Conservation (phyloP, 2,888 invertebrate genomes). For the Helleia helle region DNA sequence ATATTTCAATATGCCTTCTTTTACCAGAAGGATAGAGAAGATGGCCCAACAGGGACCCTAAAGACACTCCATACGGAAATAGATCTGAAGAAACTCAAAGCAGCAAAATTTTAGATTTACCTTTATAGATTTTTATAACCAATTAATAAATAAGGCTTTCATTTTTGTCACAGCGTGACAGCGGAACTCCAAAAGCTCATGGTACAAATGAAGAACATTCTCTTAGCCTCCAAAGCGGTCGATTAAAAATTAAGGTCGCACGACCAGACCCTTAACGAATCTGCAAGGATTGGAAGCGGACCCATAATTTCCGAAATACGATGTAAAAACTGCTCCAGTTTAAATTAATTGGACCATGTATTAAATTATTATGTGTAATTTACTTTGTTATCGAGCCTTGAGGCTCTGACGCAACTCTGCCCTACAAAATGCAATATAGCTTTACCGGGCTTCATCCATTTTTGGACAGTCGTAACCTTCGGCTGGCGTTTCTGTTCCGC, state of each 20-base stretch:
- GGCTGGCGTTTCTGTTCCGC: conserved; percentile 52
- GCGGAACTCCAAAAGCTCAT: background rate
- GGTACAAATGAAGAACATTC: background rate
- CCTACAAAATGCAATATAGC: conserved; percentile 27
- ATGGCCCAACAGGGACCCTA: no score
- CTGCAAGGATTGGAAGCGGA: conserved; percentile 13
- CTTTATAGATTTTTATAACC: no score
- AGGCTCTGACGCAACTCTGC: conserved; percentile 29
- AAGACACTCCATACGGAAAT: no score
- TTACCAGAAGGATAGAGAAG: no score
- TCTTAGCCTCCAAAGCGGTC: background rate
- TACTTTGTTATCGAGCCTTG: conserved; percentile 29
- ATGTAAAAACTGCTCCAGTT: conserved; percentile 28
- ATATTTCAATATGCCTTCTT: no score
- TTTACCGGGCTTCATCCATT: conserved; percentile 39
- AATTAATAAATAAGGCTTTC: no score
- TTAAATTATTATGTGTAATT: conserved; percentile 27
- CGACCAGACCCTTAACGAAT: conserved; percentile 12
- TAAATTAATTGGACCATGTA: conserved; percentile 30
- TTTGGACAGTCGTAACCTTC: conserved; percentile 59
- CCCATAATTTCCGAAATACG: conserved; percentile 17
- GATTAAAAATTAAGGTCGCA: conserved; percentile 11
- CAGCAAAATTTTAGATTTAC: no score
- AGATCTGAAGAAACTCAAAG: no score
- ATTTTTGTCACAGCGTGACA: no score